phyloP scores from a whole-genome alignment of 2,113 vertebrate genomes.

The Pollimyrus isidori region DNA sequence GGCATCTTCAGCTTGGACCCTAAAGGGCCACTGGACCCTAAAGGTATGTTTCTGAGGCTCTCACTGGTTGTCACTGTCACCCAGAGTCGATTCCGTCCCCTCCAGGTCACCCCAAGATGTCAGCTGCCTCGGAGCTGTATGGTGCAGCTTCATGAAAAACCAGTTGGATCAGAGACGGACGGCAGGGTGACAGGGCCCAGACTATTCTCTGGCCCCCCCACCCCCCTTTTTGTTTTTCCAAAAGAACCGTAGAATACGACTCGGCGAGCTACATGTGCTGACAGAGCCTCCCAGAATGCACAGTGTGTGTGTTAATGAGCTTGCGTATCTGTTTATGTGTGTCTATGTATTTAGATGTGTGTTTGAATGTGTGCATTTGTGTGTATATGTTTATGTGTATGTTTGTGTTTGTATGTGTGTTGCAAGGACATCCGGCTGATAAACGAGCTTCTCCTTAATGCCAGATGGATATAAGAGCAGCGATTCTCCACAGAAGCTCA shows the following conservation, averaged over 20 bases:
- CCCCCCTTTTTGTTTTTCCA: not conserved
- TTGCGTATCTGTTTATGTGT: not conserved
- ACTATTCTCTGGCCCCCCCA: not conserved
- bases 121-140: not conserved
- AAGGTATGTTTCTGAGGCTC: not conserved
- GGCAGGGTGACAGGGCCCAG: not conserved
- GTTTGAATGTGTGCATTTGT: too few relatives aligned
- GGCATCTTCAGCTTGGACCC: not conserved
- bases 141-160: not conserved
- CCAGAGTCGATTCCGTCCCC: not conserved
- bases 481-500: not conserved
- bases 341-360: not conserved
- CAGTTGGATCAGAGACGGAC: not conserved
- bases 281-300: not conserved
- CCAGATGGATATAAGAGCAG: not conserved
- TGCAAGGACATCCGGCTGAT: not conserved
- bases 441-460: not conserved
- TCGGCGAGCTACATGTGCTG: not conserved
- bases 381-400: not conserved
- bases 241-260: not conserved
- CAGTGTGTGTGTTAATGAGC: not conserved
- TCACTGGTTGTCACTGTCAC: not conserved
- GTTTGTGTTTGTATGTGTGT: not conserved
- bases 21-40: not conserved
- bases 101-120: not conserved